A percentile compares a stretch with the other conserved stretches of the same genome.
Conservation (phyloP, 2,888 invertebrate species). For the Girardia tigrina region DNA sequence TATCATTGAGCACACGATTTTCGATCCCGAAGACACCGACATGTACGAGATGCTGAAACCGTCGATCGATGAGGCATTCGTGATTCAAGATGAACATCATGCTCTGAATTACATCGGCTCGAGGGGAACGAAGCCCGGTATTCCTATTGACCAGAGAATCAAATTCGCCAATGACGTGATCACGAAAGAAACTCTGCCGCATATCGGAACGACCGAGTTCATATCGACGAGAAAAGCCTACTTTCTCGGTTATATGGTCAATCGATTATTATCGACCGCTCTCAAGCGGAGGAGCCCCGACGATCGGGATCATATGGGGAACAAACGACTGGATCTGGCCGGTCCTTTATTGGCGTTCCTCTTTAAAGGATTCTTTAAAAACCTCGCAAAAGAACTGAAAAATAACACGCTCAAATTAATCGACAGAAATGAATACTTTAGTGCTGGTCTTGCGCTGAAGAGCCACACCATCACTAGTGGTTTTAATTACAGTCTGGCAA, state of each 20-base stretch:
- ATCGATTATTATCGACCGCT: slow-evolving; percentile 80
- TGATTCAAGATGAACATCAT: slow-evolving; percentile 91
- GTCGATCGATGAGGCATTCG: slow-evolving; percentile 94
- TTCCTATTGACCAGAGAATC: slow-evolving; percentile 93
- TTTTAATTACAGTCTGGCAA: slow-evolving; percentile 86
- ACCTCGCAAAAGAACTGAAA: slow-evolving; percentile 85
- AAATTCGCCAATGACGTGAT: slow-evolving; percentile 97
- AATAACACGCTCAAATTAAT: slow-evolving; percentile 96
- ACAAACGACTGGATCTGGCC: slow-evolving; percentile 89
- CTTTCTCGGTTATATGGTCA: slow-evolving; percentile 94
- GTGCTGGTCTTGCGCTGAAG: slow-evolving; percentile 83
- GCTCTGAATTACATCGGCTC: slow-evolving; percentile 96
- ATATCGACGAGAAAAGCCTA: slow-evolving; percentile 99
- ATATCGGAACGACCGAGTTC: slow-evolving; percentile 95
- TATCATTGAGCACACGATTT: slow-evolving; percentile 96
- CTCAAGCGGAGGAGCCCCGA: slow-evolving; percentile 79
- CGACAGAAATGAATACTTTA: slow-evolving; percentile 94
- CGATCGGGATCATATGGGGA: slow-evolving; percentile 99
- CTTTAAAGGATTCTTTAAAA: slow-evolving; percentile 87
- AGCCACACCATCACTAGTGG: slow-evolving; percentile 96
- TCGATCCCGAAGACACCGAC: slow-evolving; percentile 98
- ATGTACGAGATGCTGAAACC: slow-evolving; percentile 99
- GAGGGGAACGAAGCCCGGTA: slow-evolving; percentile 88
- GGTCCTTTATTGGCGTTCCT: slow-evolving; percentile 89
- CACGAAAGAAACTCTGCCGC: slow-evolving; percentile 98